These are phyloP conservation scores for Pyralis farinalis DNA, from an alignment of 2,888 invertebrate genomes.

Conservation along the genomic window DNA sequence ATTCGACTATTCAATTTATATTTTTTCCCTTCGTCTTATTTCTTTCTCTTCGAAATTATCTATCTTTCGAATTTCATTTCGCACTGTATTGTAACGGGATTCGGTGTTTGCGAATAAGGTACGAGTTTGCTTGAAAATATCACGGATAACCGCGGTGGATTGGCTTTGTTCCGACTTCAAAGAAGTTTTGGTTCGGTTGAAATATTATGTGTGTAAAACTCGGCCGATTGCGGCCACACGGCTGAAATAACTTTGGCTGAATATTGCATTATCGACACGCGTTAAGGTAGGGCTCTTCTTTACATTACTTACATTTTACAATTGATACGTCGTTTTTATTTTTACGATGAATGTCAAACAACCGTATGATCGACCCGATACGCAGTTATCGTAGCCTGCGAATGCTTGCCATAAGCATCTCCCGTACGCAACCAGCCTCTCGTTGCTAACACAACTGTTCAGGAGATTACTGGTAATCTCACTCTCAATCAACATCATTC, in stretches of 20 bases:
- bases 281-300: too few relatives aligned
- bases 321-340: too few relatives aligned
- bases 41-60: constrained; percentile 77
- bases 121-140: constrained; percentile 72
- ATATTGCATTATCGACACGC: constrained; percentile 31
- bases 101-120: constrained; percentile 79
- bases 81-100: constrained; percentile 78
- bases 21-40: constrained; percentile 76
- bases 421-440: too few relatives aligned
- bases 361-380: too few relatives aligned
- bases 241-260: constrained; percentile 37
- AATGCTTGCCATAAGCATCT: too few relatives aligned
- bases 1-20: constrained; percentile 79
- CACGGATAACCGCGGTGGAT: constrained; percentile 75
- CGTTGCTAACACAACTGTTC: too few relatives aligned
- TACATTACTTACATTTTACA: too few relatives aligned
- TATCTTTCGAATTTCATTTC: constrained; percentile 80
- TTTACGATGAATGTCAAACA: too few relatives aligned
- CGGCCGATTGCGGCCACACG: constrained; percentile 33
- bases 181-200: constrained; percentile 65
- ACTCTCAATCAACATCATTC: too few relatives aligned
- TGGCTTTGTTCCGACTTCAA: constrained; percentile 79
- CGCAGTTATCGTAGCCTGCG: too few relatives aligned
- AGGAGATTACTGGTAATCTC: too few relatives aligned
- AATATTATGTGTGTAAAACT: constrained; percentile 69